Conservation (phyloP, 2,113 vertebrate genomes). For the Heliornis fulica region DNA sequence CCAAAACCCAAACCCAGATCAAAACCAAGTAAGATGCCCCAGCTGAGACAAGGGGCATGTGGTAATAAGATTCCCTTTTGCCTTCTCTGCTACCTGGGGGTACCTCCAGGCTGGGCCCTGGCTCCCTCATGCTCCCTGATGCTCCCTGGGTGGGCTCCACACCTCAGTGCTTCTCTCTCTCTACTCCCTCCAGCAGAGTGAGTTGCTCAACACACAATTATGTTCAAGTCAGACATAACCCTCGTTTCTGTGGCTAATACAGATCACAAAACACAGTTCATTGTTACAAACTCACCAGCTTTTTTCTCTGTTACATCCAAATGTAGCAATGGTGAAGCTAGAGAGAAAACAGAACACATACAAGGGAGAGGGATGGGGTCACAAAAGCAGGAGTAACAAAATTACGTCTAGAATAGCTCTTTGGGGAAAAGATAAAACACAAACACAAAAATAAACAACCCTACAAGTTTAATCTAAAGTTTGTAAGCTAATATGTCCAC, state of each 20-base stretch:
- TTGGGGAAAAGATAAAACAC: neutral
- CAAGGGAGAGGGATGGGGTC: neutral
- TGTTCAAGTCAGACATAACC: neutral
- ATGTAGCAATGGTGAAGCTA: neutral
- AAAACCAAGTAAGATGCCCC: no score
- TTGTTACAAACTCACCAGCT: neutral
- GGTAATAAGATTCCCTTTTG: neutral
- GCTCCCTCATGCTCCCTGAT: neutral
- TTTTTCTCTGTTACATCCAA: neutral
- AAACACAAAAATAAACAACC: no score
- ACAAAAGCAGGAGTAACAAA: neutral
- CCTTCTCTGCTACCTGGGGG: neutral
- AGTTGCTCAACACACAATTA: neutral
- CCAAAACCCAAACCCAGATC: neutral
- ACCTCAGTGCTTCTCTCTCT: rapidly evolving
- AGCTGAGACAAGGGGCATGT: neutral
- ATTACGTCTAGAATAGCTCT: neutral
- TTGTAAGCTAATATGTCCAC: neutral
- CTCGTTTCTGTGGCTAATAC: neutral
- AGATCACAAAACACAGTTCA: neutral
- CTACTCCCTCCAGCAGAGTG: neutral
- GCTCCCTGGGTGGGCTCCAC: rapidly evolving
- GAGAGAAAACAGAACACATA: neutral
- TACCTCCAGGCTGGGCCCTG: neutral
- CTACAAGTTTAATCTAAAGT: neutral